These are phyloP conservation scores for Melanargia galathea DNA, from an alignment of 2,888 invertebrate species.

Conservation along the genomic window DNA sequence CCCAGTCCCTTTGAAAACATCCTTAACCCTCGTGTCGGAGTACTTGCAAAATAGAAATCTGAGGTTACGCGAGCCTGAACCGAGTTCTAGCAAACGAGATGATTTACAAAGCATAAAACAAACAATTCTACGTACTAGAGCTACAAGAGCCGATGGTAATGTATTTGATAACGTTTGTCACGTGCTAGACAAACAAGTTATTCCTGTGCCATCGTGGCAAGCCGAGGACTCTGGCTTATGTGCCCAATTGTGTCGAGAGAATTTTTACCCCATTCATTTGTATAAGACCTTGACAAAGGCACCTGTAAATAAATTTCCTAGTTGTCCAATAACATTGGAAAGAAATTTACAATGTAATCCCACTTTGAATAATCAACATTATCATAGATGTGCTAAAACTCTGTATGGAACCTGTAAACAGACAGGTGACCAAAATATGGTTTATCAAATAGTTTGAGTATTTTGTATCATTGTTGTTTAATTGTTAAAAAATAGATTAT, in stretches of 20 bases:
- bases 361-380: slow-evolving; percentile 45
- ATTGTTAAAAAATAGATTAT: not conserved
- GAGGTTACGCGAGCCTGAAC: slow-evolving; percentile 59
- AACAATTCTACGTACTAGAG: slow-evolving; percentile 63
- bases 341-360: slow-evolving; percentile 20
- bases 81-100: slow-evolving; percentile 52
- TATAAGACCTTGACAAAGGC: slow-evolving; percentile 47
- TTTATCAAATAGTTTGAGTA: not conserved
- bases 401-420: slow-evolving; percentile 49
- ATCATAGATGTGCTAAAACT: slow-evolving; percentile 53
- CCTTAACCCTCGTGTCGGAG: slow-evolving; percentile 68
- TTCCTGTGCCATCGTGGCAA: slow-evolving; percentile 69
- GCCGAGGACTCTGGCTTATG: slow-evolving; percentile 55
- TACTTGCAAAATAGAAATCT: slow-evolving; percentile 69
- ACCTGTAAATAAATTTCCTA: slow-evolving; percentile 28
- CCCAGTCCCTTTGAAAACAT: slow-evolving; percentile 51
- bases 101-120: slow-evolving; percentile 66
- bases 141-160: slow-evolving; percentile 63
- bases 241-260: slow-evolving; percentile 33
- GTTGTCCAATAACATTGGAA: slow-evolving; percentile 5
- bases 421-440: slow-evolving; percentile 41
- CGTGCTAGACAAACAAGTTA: slow-evolving; percentile 66
- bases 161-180: slow-evolving; percentile 57
- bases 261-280: slow-evolving; percentile 2
- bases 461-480: not conserved